Evolutionary conservation across 2,888 invertebrate genomes (phyloP).

Genomic region (Alloplasta piceator): DNA sequence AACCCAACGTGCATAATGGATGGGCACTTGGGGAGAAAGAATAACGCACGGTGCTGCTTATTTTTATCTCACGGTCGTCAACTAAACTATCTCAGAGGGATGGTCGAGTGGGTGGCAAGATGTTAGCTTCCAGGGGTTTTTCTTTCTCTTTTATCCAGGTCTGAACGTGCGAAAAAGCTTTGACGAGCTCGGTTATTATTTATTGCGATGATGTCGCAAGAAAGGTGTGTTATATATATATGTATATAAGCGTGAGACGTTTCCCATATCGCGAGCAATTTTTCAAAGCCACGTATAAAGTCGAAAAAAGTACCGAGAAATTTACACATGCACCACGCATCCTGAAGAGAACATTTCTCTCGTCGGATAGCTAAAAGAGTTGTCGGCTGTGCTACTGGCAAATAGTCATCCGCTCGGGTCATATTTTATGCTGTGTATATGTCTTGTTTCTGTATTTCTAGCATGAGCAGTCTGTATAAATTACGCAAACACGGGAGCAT

Average conservation of each 20-base stretch:
- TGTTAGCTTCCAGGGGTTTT: slow-evolving; percentile 28
- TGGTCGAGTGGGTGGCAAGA: slow-evolving; percentile 18
- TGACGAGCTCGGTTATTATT: slow-evolving; percentile 57
- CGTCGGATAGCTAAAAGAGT: slow-evolving; percentile 70
- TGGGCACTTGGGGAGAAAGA: slow-evolving; percentile 39
- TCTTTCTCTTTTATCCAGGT: slow-evolving; percentile 12
- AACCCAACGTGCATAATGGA: slow-evolving; percentile 16
- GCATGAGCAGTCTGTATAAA: slow-evolving; percentile 4
- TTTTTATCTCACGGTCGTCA: slow-evolving; percentile 51
- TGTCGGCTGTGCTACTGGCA: slow-evolving; percentile 67
- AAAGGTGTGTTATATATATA: not conserved
- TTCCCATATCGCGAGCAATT: slow-evolving; percentile 72
- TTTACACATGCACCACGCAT: not conserved
- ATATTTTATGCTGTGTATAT: slow-evolving; percentile 70
- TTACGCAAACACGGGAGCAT: slow-evolving; percentile 3
- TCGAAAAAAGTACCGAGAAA: slow-evolving; percentile 17
- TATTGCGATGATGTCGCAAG: slow-evolving; percentile 62
- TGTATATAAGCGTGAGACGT: slow-evolving; percentile 60
- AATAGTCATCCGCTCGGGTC: slow-evolving; percentile 69
- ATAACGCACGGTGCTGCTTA: slow-evolving; percentile 34
- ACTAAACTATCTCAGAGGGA: slow-evolving; percentile 36
- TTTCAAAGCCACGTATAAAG: slow-evolving; percentile 67
- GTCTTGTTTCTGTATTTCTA: slow-evolving; percentile 24
- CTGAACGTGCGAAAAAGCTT: slow-evolving; percentile 53
- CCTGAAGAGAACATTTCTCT: slow-evolving; percentile 45